Conservation (phyloP, 2,113 vertebrate species). For the Percina caprodes region DNA sequence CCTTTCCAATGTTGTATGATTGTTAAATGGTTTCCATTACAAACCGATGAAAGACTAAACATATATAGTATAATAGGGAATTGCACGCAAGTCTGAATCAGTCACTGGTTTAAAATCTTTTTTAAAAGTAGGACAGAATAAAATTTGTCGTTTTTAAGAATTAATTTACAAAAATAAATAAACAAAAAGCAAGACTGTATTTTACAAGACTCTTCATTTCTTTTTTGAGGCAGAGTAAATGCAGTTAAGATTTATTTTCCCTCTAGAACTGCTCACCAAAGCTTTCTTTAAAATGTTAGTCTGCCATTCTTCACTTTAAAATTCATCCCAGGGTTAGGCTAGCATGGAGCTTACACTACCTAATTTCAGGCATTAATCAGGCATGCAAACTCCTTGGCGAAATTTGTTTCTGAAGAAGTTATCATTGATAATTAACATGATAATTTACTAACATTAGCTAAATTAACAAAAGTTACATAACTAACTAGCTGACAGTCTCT, state of each 20-base stretch:
- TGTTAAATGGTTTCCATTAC: too few relatives aligned
- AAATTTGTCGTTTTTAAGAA: background rate
- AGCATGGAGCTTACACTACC: background rate
- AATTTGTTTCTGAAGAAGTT: too few relatives aligned
- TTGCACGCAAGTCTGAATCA: background rate
- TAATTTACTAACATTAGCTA: too few relatives aligned
- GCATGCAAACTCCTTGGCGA: too few relatives aligned
- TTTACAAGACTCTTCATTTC: background rate
- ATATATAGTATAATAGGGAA: constrained; percentile 17
- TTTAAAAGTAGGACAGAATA: background rate
- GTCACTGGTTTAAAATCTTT: background rate
- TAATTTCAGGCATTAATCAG: constrained; percentile 9
- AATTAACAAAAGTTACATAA: too few relatives aligned
- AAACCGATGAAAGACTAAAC: too few relatives aligned
- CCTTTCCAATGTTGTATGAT: background rate
- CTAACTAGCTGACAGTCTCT: too few relatives aligned
- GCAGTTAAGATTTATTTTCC: background rate
- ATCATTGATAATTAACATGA: too few relatives aligned
- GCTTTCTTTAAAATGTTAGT: background rate
- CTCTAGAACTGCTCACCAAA: background rate
- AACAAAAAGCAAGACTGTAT: background rate
- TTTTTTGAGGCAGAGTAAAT: background rate
- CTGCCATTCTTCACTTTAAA: background rate
- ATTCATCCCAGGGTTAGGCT: background rate
- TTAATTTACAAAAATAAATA: background rate